Evolutionary conservation across 2,797 vertebrate genomes (phyloP), one percentile per base, ranked within the genome.

Genomic region (Chiroxiphia lanceolata): DNA sequence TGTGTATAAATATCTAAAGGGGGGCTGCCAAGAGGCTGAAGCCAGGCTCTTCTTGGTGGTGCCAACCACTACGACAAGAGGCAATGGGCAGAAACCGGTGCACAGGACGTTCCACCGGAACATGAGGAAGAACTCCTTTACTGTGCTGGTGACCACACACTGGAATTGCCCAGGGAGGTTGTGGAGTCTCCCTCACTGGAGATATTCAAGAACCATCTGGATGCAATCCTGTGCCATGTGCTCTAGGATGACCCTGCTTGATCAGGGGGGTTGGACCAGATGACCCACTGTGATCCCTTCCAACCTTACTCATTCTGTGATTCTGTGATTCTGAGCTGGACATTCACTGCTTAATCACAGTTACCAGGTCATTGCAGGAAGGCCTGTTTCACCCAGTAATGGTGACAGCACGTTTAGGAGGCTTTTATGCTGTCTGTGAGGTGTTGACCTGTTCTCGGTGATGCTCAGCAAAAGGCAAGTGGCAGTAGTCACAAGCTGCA

Each of bases 401-500:
- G 1, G 25, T 68, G 59, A 45, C 23, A 80, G 29, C 36, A 60
- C 0, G 0, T 54, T 67, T 13, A 63, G 54, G 34, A 81, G 34
- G 27, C 7, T 70, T 33, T 82, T 51, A 1, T 22, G 19, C 13
- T 57, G 69, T 72, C 36, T 26, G 5, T 22, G n/a, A 47, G 14
- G 21, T 10, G 10, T 12, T 20, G 59, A 26, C 14, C 11, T 44
- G 18, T 54, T 81, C 74, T 48, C 27, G 10, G 40, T 0, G 3
- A 13, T 36, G 21, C 36, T 60, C 0, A 0, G n/a, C 15, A 31
- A 48, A 72, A 72, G 19, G 4, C 27, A 72, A 83, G 23, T 3
- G 8, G 10, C 31, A 53, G 25, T 4, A 36, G 40, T 56, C 40
- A 51, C 48, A 68, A 54, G 44, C n/a, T 82, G 56, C 61, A 82